These are phyloP conservation scores for Pteromalus puparum DNA, from an alignment of 1,140 invertebrate species.

Conservation along the genomic window DNA sequence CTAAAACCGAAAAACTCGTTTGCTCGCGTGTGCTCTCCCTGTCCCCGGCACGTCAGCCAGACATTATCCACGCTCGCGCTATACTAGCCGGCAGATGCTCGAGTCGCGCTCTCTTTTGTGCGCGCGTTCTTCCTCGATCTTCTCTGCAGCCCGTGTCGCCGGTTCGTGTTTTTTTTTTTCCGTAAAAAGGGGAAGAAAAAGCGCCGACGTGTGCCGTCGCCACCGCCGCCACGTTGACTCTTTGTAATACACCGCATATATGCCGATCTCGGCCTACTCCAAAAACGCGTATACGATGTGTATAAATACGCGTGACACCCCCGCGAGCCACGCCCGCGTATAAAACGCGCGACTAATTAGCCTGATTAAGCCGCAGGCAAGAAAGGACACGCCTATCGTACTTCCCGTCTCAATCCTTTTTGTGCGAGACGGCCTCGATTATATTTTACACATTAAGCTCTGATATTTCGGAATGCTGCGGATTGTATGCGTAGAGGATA, in stretches of 20 bases:
- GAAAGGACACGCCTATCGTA: background rate
- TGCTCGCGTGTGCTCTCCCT: background rate
- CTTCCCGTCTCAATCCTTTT: slow-evolving; percentile 22
- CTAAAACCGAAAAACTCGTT: slow-evolving; percentile 7
- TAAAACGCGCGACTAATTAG: slow-evolving; percentile 34
- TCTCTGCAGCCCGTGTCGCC: background rate
- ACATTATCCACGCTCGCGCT: slow-evolving; percentile 39
- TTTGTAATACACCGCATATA: too few species aligned
- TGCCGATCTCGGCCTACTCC: slow-evolving; percentile 7
- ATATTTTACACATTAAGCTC: background rate
- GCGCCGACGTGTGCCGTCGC: background rate
- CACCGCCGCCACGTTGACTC: background rate
- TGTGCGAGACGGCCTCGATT: background rate
- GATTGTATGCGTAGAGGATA: background rate
- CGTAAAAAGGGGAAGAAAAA: slow-evolving; percentile 23
- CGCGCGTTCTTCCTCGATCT: background rate
- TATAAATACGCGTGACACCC: background rate
- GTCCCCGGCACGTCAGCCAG: background rate
- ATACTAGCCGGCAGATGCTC: slow-evolving; percentile 35
- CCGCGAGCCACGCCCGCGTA: slow-evolving; percentile 27
- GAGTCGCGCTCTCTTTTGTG: slow-evolving; percentile 4
- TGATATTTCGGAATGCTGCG: background rate
- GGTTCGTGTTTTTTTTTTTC: background rate
- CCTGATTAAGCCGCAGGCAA: slow-evolving; percentile 29
- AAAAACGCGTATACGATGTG: slow-evolving; percentile 23